A percentile compares a stretch with the other conserved stretches of the same genome.
phyloP scores from a whole-genome alignment of 2,113 vertebrate genomes.

The Ptychochromis oligacanthus region DNA sequence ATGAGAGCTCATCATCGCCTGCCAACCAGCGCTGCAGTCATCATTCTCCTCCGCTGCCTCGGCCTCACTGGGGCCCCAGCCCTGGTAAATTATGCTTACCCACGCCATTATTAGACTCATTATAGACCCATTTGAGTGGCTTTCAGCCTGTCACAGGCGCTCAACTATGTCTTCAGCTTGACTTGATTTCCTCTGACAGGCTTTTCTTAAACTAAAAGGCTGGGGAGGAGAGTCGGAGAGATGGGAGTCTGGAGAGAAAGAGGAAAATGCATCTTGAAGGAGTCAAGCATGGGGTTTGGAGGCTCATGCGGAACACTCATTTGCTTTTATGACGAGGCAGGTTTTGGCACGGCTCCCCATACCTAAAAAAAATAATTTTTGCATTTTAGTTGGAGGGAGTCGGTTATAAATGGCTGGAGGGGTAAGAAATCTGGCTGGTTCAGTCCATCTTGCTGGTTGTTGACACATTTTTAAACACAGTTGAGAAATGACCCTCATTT shows the following conservation, averaged over 20 bases:
- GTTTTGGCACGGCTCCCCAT: constrained; percentile 51
- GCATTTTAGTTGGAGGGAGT: constrained; percentile 44
- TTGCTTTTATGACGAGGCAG: constrained; percentile 70
- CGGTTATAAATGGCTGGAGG: constrained; percentile 41
- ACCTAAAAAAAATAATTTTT: constrained; percentile 47
- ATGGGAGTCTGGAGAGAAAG: constrained; percentile 36
- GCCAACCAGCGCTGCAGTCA: constrained; percentile 62
- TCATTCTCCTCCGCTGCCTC: constrained; percentile 53
- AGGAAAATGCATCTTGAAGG: constrained; percentile 62
- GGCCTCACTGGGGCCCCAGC: constrained; percentile 58
- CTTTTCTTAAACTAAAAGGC: constrained; percentile 77
- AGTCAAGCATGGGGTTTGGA: constrained; percentile 45
- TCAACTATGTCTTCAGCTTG: constrained; percentile 76
- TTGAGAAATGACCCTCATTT: constrained; percentile 80
- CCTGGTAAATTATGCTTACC: constrained; percentile 77
- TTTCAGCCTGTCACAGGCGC: constrained; percentile 78
- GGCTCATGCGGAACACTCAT: constrained; percentile 72
- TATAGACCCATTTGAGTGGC: constrained; percentile 77
- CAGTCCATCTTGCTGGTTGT: constrained; percentile 62
- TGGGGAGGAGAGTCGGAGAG: constrained; percentile 52
- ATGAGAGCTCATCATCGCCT: constrained; percentile 69
- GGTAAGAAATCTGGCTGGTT: constrained; percentile 59
- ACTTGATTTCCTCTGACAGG: constrained; percentile 78
- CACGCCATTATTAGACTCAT: constrained; percentile 79
- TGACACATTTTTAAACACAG: constrained; percentile 79